phyloP scores from a whole-genome alignment of 2,113 vertebrate genomes.

The Pogonocichla stellata region DNA sequence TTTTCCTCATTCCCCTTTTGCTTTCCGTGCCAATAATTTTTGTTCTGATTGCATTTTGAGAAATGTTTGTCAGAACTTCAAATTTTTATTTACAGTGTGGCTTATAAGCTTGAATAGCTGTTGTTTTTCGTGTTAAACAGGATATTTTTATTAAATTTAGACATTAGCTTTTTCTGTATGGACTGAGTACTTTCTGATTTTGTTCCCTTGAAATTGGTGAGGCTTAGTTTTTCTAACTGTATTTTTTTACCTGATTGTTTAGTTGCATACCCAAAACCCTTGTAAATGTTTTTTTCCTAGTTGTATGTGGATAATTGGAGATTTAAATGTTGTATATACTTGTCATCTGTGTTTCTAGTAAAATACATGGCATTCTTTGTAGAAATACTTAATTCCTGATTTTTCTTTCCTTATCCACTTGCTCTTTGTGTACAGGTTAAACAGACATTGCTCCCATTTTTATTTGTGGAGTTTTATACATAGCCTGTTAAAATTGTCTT shows the following conservation, averaged over 20 bases:
- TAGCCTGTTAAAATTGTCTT: not conserved
- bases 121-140: conserved; percentile 48
- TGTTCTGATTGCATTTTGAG: conserved; percentile 56
- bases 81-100: conserved; percentile 30
- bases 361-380: conserved; percentile 68
- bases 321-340: conserved; percentile 71
- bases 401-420: conserved; percentile 66
- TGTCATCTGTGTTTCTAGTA: conserved; percentile 68
- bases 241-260: conserved; percentile 59
- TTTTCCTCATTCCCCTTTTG: conserved; percentile 46
- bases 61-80: conserved; percentile 31
- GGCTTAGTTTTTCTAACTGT: conserved; percentile 51
- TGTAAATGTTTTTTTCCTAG: conserved; percentile 71
- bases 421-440: conserved; percentile 64
- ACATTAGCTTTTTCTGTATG: conserved; percentile 17
- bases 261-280: conserved; percentile 61
- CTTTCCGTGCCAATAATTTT: conserved; percentile 72
- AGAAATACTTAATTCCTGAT: conserved; percentile 61
- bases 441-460: conserved; percentile 31
- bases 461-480: conserved; percentile 41
- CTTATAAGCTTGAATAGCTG: conserved; percentile 32
- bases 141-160: conserved; percentile 48
- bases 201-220: conserved; percentile 39
- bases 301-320: conserved; percentile 65
- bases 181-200: conserved; percentile 39